Conservation (phyloP, 2,797 vertebrate species). For the Spizella passerina region DNA sequence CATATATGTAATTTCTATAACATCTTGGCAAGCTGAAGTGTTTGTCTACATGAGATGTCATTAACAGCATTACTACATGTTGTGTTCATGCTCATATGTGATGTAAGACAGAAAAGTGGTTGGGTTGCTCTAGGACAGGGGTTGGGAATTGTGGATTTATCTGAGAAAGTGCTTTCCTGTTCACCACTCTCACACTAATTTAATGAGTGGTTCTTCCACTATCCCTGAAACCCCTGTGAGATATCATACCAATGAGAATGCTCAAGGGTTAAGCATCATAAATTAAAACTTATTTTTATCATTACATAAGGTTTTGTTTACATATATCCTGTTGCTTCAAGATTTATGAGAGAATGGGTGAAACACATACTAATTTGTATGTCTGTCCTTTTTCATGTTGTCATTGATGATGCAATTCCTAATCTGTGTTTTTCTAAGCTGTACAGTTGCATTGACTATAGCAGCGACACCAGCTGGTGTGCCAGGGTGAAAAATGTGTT, state of each 20-base stretch:
- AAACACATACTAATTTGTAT: not conserved
- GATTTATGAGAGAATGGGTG: not conserved
- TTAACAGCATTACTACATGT: not conserved
- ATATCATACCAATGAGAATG: not conserved
- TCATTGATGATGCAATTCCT: not conserved
- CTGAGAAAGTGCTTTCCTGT: not conserved
- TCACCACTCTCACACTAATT: not conserved
- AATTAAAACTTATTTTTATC: not conserved
- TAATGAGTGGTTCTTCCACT: not conserved
- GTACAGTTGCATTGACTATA: not conserved
- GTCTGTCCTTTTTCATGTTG: not conserved
- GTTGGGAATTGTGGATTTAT: not conserved
- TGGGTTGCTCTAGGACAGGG: not conserved
- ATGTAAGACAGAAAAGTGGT: not conserved
- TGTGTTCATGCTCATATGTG: not conserved
- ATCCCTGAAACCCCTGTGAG: not conserved
- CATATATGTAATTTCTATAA: not conserved
- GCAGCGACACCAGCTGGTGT: conserved; percentile 21
- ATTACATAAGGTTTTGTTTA: not conserved
- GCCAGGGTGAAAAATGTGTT: conserved; percentile 40
- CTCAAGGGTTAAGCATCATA: not conserved
- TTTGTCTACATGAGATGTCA: not conserved
- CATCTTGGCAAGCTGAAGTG: not conserved
- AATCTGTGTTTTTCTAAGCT: not conserved
- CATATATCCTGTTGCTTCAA: not conserved